These are phyloP conservation scores for Hydractinia echinata DNA, from an alignment of 30 jellyfish, hydroid and myxozoan genomes.

Conservation along the genomic window DNA sequence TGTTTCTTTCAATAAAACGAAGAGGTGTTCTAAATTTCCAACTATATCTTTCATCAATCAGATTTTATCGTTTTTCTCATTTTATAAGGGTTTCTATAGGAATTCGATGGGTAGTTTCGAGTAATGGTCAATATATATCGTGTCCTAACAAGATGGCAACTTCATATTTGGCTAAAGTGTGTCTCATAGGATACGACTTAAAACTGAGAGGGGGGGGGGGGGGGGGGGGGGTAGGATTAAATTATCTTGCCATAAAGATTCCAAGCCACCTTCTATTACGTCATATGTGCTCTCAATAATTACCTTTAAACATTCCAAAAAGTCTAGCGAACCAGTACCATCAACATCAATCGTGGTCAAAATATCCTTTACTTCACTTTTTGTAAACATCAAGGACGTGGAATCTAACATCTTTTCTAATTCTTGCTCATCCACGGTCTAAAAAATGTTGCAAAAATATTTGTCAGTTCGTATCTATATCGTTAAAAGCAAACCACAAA, in stretches of 20 bases:
- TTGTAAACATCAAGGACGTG: conserved; percentile 64
- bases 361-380: conserved; percentile 62
- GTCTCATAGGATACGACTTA: too few relatives aligned
- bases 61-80: too few relatives aligned
- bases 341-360: conserved; percentile 62
- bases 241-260: not conserved
- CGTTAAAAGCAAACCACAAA: not conserved
- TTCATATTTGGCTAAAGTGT: too few relatives aligned
- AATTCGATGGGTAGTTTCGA: too few relatives aligned
- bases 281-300: not conserved
- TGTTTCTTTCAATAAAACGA: too few relatives aligned
- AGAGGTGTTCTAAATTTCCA: too few relatives aligned
- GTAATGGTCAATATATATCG: too few relatives aligned
- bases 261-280: not conserved
- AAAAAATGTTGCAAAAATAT: not conserved
- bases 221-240: too few relatives aligned
- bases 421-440: conserved; percentile 81
- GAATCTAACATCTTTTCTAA: conserved; percentile 68
- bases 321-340: conserved; percentile 62
- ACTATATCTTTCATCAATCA: too few relatives aligned
- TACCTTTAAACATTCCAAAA: conserved; percentile 83
- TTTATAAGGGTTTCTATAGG: too few relatives aligned
- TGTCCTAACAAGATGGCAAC: too few relatives aligned
- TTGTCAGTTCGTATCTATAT: not conserved
- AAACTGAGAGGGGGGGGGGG: too few relatives aligned